Base-by-base conservation (phyloP, 2,888 invertebrate species). In the Dendrolimus houi region DNA sequence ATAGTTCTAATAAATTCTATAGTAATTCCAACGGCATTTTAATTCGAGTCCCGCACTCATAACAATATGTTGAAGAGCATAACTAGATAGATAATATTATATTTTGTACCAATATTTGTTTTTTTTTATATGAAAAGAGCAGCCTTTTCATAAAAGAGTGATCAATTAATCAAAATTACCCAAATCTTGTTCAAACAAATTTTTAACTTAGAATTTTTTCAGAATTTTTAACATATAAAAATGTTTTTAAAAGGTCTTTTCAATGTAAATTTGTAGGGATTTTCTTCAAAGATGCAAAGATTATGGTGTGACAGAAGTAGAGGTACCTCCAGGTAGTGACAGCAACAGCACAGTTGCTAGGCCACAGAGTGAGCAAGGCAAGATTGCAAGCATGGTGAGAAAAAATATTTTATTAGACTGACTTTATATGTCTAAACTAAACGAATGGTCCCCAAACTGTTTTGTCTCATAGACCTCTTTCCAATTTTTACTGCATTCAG, bases 271-370 rank as follows among this genome's bases (percentile, higher is more conserved):
- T 80, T 83, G 1, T 76, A 94, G 94, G 72, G 98, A 98, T 80
- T 98, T 95, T 73, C 79, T 98, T 29, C 93, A 94, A 71, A 92
- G 98, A 63, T 95, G 96, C 68, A 95, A 95, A 74, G 93, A 94
- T 60, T 98, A 98, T 80, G 95, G 93, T 17, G 89, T 98, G 8
- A 94, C 94, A 55, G 93, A 95, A 64, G 79, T 80, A 55, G 88
- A 91, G 52, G 76, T 87, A 8, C 83, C 90, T 12, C 77, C 75
- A 2, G 73, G 56, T 56, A 56, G 54, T 10, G 63, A 64, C 8
- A 65, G 62, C 10, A 69, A 73, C n/a, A 65, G 59, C 2, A 56
- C 64, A 10, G 62, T 60, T 2, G 64, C 70, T 2, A 71, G 74
- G 53, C 65, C 77, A 42, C 79, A 75, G 60, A 83, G 67, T 59